Base-by-base conservation (phyloP, 2,888 invertebrate genomes). In the Bellardia bayeri region DNA sequence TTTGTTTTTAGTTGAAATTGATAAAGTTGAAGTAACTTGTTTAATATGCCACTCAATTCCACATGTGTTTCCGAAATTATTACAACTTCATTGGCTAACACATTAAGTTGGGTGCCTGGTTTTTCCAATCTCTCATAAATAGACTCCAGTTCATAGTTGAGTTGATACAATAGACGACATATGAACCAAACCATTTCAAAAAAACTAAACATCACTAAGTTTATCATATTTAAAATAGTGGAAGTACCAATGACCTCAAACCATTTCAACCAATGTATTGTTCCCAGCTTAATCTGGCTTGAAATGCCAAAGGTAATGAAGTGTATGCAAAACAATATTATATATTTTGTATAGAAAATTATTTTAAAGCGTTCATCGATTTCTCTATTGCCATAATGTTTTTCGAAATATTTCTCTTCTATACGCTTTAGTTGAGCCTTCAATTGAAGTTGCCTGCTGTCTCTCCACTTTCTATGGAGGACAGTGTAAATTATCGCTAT, bases 131-230 rank as follows among this genome's bases (percentile, higher is more conserved):
- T 64, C 3, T 56, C 4, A 14, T 69, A 33, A 0, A 80, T 14
- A 14, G 37, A 33, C 6, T 42, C 33, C 13, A 85, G 2, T 23
- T 76, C 69, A 16, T 75, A 7, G 64, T 85, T 81, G 3, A 81
- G 42, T 42, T 85, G 49, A 40, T 56, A 54, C 14, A 81, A 56
- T 45, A 85, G 49, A 33, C 69, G 85, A 37, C 81, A 85, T n/a
- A 76, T 85, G 11, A 14, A 63, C 69, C 61, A 81, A 13, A 71
- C 3, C 7, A 71, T 37, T 64, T 76, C 4, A 40, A 81, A 85
- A 64, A 71, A 75, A 33, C 58, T 45, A 64, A 85, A 81, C 11
- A 81, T 42, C 14, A 85, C 75, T 14, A 64, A 3, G 1, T 13
- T n/a, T 8, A 37, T n/a, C 16, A 81, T 16, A 61, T 72, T 74